A percentile compares a stretch with the other conserved stretches of the same genome.
phyloP scores from a whole-genome alignment of 1,140 invertebrate genomes.

The Scaptomyza montana region DNA sequence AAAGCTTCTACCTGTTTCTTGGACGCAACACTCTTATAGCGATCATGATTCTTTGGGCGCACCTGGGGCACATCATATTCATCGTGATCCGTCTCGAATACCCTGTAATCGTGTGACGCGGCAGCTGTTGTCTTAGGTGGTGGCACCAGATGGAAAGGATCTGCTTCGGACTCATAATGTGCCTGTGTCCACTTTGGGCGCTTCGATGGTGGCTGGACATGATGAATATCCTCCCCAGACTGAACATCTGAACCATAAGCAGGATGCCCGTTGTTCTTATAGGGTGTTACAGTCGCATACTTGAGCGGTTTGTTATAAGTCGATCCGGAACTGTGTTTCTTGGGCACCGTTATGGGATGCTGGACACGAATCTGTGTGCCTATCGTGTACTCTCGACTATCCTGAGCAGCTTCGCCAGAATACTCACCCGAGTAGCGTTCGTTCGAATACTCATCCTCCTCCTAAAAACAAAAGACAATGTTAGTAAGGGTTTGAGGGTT shows the following conservation, averaged over 20 bases:
- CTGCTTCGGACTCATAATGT: conserved; percentile 61
- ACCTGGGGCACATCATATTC: conserved; percentile 58
- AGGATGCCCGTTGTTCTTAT: conserved; percentile 47
- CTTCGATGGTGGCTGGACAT: conserved; percentile 42
- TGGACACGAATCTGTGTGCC: conserved; percentile 80
- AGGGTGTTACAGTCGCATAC: conserved; percentile 46
- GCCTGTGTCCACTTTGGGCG: conserved; percentile 61
- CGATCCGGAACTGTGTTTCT: conserved; percentile 52
- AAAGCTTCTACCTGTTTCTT: conserved; percentile 79
- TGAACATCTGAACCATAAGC: conserved; percentile 36
- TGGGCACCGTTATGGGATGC: conserved; percentile 76
- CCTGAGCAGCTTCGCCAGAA: conserved; percentile 62
- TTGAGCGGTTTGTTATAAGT: conserved; percentile 55
- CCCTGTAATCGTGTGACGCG: conserved; percentile 62
- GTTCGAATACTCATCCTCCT: conserved; percentile 73
- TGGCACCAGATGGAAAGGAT: conserved; percentile 74
- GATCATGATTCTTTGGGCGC: conserved; percentile 52
- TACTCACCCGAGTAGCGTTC: conserved; percentile 73
- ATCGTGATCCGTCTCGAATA: conserved; percentile 69
- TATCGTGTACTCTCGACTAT: conserved; percentile 77
- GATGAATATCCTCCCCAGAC: conserved; percentile 48
- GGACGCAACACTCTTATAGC: conserved; percentile 75
- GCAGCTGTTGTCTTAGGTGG: conserved; percentile 60
- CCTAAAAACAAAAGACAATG: conserved; percentile 32
- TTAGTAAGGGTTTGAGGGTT: background rate